Base-by-base conservation (phyloP, 2,113 vertebrate species). In the Brienomyrus brachyistius region DNA sequence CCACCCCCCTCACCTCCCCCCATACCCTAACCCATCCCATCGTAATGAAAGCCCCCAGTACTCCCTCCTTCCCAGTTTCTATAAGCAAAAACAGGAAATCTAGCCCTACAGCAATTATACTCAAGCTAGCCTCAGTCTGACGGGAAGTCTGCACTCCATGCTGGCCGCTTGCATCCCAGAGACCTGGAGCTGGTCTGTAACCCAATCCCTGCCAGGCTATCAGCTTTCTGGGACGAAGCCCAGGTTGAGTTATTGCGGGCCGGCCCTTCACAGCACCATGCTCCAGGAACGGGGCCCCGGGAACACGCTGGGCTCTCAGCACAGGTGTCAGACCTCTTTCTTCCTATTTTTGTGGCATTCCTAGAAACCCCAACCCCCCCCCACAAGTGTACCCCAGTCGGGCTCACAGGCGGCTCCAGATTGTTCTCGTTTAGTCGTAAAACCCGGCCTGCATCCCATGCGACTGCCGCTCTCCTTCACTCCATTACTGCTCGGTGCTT, bases 21-120 rank as follows among this genome's bases (percentile, higher is more conserved):
- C 56, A 62, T 9, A 31, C 10, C 62, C 1, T 70, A 10, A 70
- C 62, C 10, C n/a, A 70, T 70, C 62, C 86, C 27, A 19, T 51
- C 47, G 31, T 47, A 50, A 50, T 54, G 13, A 87, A 87, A 54
- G 19, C 23, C 19, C 45, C 51, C 62, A 45, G 19, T 23, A 59
- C 77, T 77, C 88, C 80, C 35, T n/a, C 47, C 85, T 56, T 47
- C 52, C 52, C 51, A 87, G 19, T 77, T 54, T 21, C 91, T 91
- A 86, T 89, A 23, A 92, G 91, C 86, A 88, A 91, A 89, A 94
- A 93, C 95, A 96, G 96, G 96, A 96, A 96, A 95, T 95, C 93
- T 95, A 92, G 92, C 91, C 93, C 95, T 89, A 83, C 94, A 91
- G 89, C 89, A 91, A 92, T 94, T 94, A 91, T 90, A 91, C 92